These are phyloP conservation scores for Tineola bisselliella DNA, from an alignment of 2,888 invertebrate species.

Conservation along the genomic window DNA sequence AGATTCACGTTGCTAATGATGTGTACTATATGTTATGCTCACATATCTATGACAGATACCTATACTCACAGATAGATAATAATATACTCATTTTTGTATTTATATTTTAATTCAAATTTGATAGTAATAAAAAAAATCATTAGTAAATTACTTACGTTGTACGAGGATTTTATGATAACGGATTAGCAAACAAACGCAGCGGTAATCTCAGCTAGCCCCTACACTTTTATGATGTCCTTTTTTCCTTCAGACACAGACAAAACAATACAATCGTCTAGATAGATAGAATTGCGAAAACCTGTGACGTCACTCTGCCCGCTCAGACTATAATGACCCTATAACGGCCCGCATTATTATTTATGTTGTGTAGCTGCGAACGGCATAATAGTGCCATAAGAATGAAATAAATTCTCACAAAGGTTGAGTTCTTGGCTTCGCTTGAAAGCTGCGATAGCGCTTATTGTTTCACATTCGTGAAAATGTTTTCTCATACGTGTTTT, in stretches of 20 bases:
- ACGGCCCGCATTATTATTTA: conserved; percentile 64
- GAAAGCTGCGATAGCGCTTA: conserved; percentile 54
- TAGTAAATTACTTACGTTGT: background rate
- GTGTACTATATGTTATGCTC: background rate
- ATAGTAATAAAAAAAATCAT: background rate
- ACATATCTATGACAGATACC: background rate
- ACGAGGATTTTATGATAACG: conserved; percentile 5
- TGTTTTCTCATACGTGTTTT: conserved; percentile 27
- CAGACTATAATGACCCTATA: conserved; percentile 61
- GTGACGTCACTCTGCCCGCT: conserved; percentile 48
- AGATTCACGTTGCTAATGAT: conserved; percentile 1
- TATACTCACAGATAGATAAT: background rate
- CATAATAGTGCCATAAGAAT: conserved; percentile 65
- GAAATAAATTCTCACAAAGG: conserved; percentile 60
- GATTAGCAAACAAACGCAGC: background rate
- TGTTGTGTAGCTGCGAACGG: conserved; percentile 64
- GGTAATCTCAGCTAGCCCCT: background rate
- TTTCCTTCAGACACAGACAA: conserved; percentile 5
- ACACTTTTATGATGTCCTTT: conserved; percentile 6
- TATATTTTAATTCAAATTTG: too few species aligned
- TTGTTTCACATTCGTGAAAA: conserved; percentile 51
- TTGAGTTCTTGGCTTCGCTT: conserved; percentile 55
- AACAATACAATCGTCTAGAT: conserved; percentile 10
- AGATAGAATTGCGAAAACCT: conserved; percentile 14
- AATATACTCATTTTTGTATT: too few species aligned